phyloP scores from a whole-genome alignment of 2,797 vertebrate species.

The Acanthurus tractus region DNA sequence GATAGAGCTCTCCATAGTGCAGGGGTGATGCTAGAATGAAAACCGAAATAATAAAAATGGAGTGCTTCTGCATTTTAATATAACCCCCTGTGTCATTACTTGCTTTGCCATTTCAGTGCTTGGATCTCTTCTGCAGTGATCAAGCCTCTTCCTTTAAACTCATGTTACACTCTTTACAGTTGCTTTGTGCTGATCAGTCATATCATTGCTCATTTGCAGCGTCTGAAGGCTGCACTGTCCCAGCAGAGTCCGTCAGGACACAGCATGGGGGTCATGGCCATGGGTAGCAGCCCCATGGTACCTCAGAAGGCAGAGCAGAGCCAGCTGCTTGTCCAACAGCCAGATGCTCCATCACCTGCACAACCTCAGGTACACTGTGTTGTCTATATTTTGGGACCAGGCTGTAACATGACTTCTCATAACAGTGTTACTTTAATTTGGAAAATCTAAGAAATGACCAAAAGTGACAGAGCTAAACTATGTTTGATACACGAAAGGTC shows the following conservation, averaged over 20 bases:
- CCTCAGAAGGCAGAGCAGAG: conserved; percentile 93
- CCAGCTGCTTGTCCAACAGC: conserved; percentile 92
- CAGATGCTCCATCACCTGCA: conserved; percentile 93
- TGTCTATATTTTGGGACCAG: neutral
- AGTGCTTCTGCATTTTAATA: neutral
- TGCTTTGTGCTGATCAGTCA: conserved; percentile 11
- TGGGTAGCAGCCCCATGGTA: conserved; percentile 93
- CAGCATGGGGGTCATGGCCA: conserved; percentile 86
- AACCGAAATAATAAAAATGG: neutral
- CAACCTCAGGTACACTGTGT: conserved; percentile 85
- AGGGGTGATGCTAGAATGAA: neutral
- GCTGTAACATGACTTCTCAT: neutral
- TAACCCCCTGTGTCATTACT: neutral
- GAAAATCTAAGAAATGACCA: neutral
- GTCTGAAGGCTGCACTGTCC: conserved; percentile 94
- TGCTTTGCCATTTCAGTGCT: neutral
- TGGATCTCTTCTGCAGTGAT: neutral
- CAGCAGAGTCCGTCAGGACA: conserved; percentile 90
- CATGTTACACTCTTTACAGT: neutral
- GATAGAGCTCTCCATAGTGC: neutral
- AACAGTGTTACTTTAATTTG: neutral
- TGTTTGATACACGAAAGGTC: neutral
- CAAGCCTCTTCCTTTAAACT: neutral
- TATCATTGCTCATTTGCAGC: conserved; percentile 78
- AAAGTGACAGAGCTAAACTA: conserved; percentile 2